phyloP scores from a whole-genome alignment of 2,113 vertebrate species.

The Perca fluviatilis region DNA sequence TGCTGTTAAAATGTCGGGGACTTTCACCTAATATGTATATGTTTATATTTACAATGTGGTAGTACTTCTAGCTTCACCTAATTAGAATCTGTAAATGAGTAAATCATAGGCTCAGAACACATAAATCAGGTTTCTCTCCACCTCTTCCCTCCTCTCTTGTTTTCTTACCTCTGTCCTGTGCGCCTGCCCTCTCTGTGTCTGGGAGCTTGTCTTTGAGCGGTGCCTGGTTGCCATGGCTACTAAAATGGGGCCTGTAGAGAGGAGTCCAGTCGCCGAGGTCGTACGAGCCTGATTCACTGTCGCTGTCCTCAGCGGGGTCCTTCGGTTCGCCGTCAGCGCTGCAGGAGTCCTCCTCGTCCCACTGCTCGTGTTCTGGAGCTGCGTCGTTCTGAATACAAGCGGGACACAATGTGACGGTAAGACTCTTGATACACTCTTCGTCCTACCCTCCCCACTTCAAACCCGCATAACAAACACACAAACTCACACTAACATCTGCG shows the following conservation, averaged over 20 bases:
- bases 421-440: not conserved
- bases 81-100: not conserved
- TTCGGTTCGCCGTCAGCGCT: conserved; percentile 63
- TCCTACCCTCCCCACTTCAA: conserved; percentile 5
- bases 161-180: conserved; percentile 72
- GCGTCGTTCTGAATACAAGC: conserved; percentile 40
- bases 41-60: not conserved
- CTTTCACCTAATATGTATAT: not conserved
- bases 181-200: conserved; percentile 41
- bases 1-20: not conserved
- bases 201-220: conserved; percentile 60
- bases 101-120: not conserved
- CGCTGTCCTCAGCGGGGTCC: conserved; percentile 69
- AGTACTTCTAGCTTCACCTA: not conserved
- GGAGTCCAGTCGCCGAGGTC: conserved; percentile 58
- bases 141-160: conserved; percentile 14
- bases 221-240: conserved; percentile 62
- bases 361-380: conserved; percentile 14
- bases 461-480: conserved; percentile 23
- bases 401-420: conserved; percentile 21
- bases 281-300: conserved; percentile 73
- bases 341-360: conserved; percentile 73
- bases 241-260: conserved; percentile 62
- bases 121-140: not conserved
- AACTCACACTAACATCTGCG: conserved; percentile 63